phyloP scores from a whole-genome alignment of 2,113 vertebrate genomes.

The Petromus typicus region DNA sequence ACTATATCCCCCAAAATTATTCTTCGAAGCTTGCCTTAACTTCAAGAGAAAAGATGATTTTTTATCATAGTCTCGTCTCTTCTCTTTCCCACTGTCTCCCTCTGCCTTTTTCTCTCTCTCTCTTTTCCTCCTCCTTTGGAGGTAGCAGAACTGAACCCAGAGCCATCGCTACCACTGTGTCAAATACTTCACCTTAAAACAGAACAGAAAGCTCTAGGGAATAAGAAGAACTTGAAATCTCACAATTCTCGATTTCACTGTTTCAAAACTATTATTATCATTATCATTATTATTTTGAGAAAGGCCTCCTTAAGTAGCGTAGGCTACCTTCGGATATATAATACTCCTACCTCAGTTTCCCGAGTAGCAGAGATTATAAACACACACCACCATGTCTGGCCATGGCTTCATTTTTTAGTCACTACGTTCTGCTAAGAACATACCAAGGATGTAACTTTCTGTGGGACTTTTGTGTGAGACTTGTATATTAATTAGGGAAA shows the following conservation, averaged over 20 bases:
- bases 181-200: background rate
- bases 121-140: background rate
- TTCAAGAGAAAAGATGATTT: slow-evolving; percentile 19
- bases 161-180: background rate
- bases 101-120: background rate
- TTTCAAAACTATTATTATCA: background rate
- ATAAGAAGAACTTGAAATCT: background rate
- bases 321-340: background rate
- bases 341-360: background rate
- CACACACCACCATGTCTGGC: background rate
- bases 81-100: background rate
- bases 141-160: background rate
- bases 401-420: background rate
- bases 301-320: background rate
- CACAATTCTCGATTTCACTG: background rate
- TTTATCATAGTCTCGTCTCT: background rate
- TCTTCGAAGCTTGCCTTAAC: background rate
- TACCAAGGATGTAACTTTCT: background rate
- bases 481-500: background rate
- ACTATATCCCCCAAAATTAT: background rate
- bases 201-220: background rate
- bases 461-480: background rate
- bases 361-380: background rate
- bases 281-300: background rate
- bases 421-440: background rate